Conservation (phyloP, 2,888 invertebrate genomes). For the Operophtera brumata region DNA sequence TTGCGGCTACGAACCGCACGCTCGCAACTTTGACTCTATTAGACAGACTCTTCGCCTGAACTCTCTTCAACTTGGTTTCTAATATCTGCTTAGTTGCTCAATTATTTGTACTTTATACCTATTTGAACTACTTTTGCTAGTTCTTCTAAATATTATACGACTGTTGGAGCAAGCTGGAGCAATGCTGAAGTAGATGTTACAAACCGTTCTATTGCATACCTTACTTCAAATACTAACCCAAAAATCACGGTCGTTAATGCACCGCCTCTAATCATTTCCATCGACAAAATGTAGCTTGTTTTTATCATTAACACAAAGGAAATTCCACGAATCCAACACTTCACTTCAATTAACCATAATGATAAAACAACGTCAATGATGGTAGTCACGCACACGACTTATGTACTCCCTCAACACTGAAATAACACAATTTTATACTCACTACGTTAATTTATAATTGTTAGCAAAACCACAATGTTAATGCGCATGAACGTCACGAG, state of each 20-base stretch:
- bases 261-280: slow-evolving; percentile 72
- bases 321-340: slow-evolving; percentile 76
- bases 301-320: slow-evolving; percentile 66
- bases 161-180: not conserved
- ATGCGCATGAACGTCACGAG: slow-evolving; percentile 64
- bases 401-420: slow-evolving; percentile 50
- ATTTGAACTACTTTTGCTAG: too few species aligned
- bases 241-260: slow-evolving; percentile 75
- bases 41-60: slow-evolving; percentile 76
- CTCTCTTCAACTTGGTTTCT: slow-evolving; percentile 64
- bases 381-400: slow-evolving; percentile 53
- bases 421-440: slow-evolving; percentile 46
- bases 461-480: slow-evolving; percentile 52
- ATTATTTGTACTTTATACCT: too few species aligned
- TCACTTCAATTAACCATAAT: slow-evolving; percentile 41
- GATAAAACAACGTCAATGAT: slow-evolving; percentile 39
- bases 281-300: slow-evolving; percentile 65
- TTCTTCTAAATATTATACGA: too few species aligned
- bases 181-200: slow-evolving; percentile 59
- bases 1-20: slow-evolving; percentile 78
- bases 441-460: slow-evolving; percentile 49
- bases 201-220: slow-evolving; percentile 62
- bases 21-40: slow-evolving; percentile 78
- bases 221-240: slow-evolving; percentile 69
- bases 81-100: slow-evolving; percentile 59